Conservation (phyloP, 1,140 invertebrate species). For the Oreohelix idahoensis region DNA sequence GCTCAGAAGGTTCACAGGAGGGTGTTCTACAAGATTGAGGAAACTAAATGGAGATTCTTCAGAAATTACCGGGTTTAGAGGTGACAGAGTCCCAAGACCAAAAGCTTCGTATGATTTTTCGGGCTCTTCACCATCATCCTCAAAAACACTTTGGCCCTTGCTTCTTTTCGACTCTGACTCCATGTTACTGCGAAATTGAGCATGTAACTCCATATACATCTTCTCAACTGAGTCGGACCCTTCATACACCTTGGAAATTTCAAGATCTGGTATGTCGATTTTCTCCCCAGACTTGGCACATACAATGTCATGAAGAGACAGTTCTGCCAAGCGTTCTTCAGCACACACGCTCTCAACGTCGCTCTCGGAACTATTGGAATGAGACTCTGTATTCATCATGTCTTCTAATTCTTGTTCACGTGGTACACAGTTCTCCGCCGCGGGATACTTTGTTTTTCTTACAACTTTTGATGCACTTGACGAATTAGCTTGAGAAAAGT, state of each 20-base stretch:
- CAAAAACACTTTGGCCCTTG: too few species aligned
- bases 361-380: background rate
- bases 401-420: background rate
- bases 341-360: background rate
- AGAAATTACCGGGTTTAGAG: background rate
- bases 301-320: background rate
- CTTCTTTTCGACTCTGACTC: background rate
- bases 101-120: background rate
- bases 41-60: conserved; percentile 4
- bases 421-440: background rate
- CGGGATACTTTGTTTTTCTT: background rate
- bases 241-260: background rate
- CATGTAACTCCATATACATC: background rate
- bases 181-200: background rate
- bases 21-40: background rate
- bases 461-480: background rate
- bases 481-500: too few species aligned
- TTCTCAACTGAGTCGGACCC: background rate
- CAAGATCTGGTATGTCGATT: background rate
- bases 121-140: background rate
- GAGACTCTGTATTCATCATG: background rate
- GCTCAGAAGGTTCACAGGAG: background rate
- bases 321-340: background rate
- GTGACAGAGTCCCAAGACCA: background rate
- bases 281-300: background rate